Conservation (phyloP, 2,797 vertebrate genomes). For the Bovichtus diacanthus region DNA sequence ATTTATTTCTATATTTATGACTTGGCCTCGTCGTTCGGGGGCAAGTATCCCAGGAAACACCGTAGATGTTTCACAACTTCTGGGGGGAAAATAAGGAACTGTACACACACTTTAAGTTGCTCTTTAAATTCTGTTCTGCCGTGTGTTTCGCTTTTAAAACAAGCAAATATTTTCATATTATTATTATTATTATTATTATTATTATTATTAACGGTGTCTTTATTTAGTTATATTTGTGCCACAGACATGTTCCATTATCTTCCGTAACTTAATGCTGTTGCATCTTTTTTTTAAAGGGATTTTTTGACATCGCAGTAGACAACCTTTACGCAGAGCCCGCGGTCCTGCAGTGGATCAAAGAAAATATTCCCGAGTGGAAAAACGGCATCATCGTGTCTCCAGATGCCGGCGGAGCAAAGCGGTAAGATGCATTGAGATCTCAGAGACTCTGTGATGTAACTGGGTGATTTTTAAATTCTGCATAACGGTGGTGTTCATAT, state of each 20-base stretch:
- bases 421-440: conserved; percentile 73
- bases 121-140: too few relatives aligned
- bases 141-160: too few relatives aligned
- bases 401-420: conserved; percentile 95
- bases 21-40: not conserved
- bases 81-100: not conserved
- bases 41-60: not conserved
- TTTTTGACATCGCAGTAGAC: conserved; percentile 97
- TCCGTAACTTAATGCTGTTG: not conserved
- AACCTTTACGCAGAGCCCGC: conserved; percentile 96
- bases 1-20: too few relatives aligned
- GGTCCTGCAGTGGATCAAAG: conserved; percentile 94
- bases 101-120: too few relatives aligned
- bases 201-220: too few relatives aligned
- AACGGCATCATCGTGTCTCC: conserved; percentile 95
- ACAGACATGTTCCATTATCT: not conserved
- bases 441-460: too few relatives aligned
- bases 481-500: not conserved
- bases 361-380: conserved; percentile 94
- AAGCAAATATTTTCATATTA: too few relatives aligned
- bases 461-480: too few relatives aligned
- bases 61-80: not conserved
- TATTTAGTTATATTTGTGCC: too few relatives aligned
- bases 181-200: too few relatives aligned
- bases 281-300: conserved; percentile 82